Percentiles rank a stretch among this genome's conserved stretches.
Evolutionary conservation across 1,140 invertebrate genomes (phyloP).

Genomic region (Meteorus sp.): DNA sequence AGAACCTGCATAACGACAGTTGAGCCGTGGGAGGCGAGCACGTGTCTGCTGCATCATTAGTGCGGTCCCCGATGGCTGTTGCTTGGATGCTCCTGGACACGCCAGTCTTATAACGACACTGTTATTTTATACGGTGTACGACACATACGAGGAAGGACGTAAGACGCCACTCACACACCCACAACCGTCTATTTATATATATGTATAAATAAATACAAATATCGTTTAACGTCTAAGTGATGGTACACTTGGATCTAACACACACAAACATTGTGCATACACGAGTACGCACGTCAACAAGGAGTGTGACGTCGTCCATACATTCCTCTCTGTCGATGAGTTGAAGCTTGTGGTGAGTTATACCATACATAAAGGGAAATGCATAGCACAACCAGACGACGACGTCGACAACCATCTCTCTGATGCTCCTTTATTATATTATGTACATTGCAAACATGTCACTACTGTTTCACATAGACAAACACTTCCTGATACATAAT

Average conservation of each 20-base stretch:
- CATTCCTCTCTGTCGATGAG: no score
- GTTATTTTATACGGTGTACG: slow-evolving; percentile 38
- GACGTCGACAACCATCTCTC: no score
- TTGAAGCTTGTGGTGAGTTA: no score
- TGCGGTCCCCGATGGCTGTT: slow-evolving; percentile 36
- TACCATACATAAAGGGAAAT: no score
- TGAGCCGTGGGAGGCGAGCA: slow-evolving; percentile 43
- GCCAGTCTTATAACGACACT: slow-evolving; percentile 40
- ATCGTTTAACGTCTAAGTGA: not conserved
- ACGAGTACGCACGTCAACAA: not conserved
- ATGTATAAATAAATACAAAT: slow-evolving; percentile 11
- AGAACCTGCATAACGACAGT: slow-evolving; percentile 35
- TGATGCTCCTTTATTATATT: no score
- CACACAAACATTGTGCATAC: not conserved
- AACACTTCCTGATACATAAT: slow-evolving; percentile 13
- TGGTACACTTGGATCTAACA: not conserved
- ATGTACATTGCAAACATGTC: no score
- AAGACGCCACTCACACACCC: slow-evolving; percentile 13
- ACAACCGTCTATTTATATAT: slow-evolving; percentile 10
- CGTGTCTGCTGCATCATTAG: slow-evolving; percentile 49
- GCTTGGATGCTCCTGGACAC: slow-evolving; percentile 27
- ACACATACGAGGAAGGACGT: not conserved
- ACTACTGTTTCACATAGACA: no score
- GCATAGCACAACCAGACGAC: no score
- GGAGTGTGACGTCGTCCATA: no score